Base-by-base conservation (phyloP, 2,113 vertebrate genomes). In the Tylochromis polylepis region DNA sequence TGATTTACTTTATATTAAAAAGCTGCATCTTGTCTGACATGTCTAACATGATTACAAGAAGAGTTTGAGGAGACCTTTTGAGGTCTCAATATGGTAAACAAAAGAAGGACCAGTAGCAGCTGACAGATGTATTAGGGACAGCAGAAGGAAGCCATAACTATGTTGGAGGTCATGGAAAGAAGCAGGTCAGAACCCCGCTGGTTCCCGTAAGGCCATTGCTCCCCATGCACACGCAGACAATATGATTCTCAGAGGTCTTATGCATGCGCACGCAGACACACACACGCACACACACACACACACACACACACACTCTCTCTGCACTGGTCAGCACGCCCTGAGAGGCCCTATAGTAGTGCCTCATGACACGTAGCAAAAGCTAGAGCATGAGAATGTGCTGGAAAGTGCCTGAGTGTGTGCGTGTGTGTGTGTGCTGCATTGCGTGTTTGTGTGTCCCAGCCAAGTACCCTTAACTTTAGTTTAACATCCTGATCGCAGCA, bases 381-480 rank as follows among this genome's bases (percentile, higher is more conserved):
- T 81, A 84, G 94, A 90, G 88, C 96, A 90, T 97, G 97, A 96
- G 96, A 97, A 97, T 46, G 27, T 53, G 34, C 51, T 72, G 2
- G 67, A 43, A 38, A 36, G 22, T 36, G 43, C n/a, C 41, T 38
- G 58, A 22, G 11, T 49, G 34, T 67, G 31, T 56, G 22, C 38
- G 34, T 62, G 56, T 43, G 31, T 56, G 22, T 46, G 34, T 62
- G 56, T 43, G 43, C 38, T 43, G 2, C 1, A 20, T 85, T 57
- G n/a, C 1, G 1, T 58, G 51, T 84, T 51, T 36, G 15, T 60
- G 65, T 36, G 16, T 43, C 27, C 6, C 36, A 31, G 41, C 27
- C 34, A n/a, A 56, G 10, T 43, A 14, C 46, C 24, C 53, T 49
- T 36, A 22, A 59, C 55, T 56, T 53, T 15, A 14, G 24, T 67